Conservation (phyloP, 2,113 vertebrate genomes). For the Cyanoramphus novaezelandiae region DNA sequence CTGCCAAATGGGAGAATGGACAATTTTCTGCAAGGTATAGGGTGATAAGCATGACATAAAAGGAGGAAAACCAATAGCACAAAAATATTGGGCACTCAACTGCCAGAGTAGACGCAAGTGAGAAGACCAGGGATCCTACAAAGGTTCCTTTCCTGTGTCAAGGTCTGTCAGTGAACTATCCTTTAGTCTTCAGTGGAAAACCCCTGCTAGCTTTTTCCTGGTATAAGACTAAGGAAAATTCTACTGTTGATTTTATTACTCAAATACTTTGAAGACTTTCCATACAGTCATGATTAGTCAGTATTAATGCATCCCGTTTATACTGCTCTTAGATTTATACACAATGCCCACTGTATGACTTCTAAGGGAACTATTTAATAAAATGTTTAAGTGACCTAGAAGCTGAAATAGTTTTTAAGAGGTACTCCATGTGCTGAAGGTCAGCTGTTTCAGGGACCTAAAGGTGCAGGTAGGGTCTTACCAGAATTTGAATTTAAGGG, state of each 20-base stretch:
- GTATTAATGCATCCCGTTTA: not conserved
- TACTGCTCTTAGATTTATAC: not conserved
- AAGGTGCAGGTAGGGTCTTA: not conserved
- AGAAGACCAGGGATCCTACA: not conserved
- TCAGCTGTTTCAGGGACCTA: not conserved
- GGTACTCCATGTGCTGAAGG: not conserved
- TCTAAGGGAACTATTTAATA: not conserved
- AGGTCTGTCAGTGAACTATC: not conserved
- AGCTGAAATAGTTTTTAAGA: not conserved
- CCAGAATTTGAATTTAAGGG: not conserved
- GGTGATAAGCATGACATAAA: not conserved
- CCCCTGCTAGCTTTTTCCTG: not conserved
- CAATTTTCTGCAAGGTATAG: not conserved
- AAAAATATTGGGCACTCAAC: not conserved
- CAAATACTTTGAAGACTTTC: not conserved
- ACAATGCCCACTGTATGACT: not conserved
- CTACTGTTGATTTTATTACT: not conserved
- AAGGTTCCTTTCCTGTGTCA: not conserved
- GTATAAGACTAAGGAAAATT: slow-evolving; percentile 2
- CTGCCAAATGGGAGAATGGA: not conserved
- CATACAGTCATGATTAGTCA: not conserved
- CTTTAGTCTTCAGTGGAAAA: not conserved
- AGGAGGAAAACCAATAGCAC: not conserved
- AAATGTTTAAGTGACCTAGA: not conserved
- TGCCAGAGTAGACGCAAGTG: not conserved